These are phyloP conservation scores for Myotis yumanensis DNA, from an alignment of 2,113 vertebrate genomes.

Conservation along the genomic window DNA sequence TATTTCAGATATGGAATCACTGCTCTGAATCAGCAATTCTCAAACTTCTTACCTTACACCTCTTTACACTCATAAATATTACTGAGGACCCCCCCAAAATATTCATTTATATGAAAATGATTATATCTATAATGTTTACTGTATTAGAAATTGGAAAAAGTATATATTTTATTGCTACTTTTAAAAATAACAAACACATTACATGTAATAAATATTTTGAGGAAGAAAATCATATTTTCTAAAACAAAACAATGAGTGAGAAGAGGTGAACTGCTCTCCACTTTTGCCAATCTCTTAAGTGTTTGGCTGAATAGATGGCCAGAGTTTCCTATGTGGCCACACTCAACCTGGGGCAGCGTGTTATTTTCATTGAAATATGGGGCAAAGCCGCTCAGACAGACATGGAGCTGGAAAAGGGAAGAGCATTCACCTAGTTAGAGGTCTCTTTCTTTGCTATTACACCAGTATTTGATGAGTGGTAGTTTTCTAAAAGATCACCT, in stretches of 20 bases:
- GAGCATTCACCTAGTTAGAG: not conserved
- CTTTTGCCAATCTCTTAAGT: conserved; percentile 12
- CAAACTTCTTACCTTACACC: not conserved
- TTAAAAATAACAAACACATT: conserved; percentile 13
- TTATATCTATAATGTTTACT: not conserved
- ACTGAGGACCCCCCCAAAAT: not conserved
- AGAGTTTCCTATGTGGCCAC: not conserved
- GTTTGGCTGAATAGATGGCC: not conserved
- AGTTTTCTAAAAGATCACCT: not conserved
- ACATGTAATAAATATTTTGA: not conserved
- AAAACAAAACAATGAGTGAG: not conserved
- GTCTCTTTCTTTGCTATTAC: not conserved
- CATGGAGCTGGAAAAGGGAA: not conserved
- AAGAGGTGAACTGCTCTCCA: not conserved
- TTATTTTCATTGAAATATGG: not conserved
- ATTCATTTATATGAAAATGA: not conserved
- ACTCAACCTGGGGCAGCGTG: not conserved
- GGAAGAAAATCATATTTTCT: conserved; percentile 2
- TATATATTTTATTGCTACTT: not conserved
- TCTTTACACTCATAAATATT: not conserved
- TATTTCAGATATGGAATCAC: not conserved
- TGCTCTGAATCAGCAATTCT: not conserved
- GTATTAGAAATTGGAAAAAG: not conserved
- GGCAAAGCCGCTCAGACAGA: not conserved
- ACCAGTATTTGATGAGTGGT: not conserved